phyloP scores from a whole-genome alignment of 2,888 invertebrate species.

The Polietes domitor region DNA sequence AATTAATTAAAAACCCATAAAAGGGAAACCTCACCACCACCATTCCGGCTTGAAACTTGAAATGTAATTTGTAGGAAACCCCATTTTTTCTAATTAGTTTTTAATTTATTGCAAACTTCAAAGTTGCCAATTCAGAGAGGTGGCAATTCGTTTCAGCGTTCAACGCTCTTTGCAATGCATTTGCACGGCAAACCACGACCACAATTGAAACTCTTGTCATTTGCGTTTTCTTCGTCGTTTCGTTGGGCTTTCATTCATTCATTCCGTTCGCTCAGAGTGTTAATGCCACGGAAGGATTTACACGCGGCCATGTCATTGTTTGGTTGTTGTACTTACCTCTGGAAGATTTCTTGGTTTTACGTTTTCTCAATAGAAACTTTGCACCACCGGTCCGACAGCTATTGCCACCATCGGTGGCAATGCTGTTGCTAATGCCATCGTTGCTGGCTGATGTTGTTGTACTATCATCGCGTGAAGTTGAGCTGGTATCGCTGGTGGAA shows the following conservation, averaged over 20 bases:
- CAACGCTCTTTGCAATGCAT: not conserved
- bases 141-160: not conserved
- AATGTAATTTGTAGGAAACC: slow-evolving; percentile 46
- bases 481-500: slow-evolving; percentile 78
- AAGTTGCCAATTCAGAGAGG: slow-evolving; percentile 14
- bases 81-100: slow-evolving; percentile 65
- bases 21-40: slow-evolving; percentile 1
- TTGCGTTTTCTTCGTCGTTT: not conserved
- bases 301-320: slow-evolving; percentile 13
- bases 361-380: slow-evolving; percentile 77
- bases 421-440: slow-evolving; percentile 60
- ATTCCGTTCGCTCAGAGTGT: not conserved
- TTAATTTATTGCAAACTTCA: slow-evolving; percentile 60
- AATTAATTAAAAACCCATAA: slow-evolving; percentile 63
- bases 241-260: slow-evolving; percentile 12
- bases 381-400: slow-evolving; percentile 72
- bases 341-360: slow-evolving; percentile 74
- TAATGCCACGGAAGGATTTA: not conserved
- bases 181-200: not conserved
- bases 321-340: slow-evolving; percentile 68
- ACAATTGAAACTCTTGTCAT: slow-evolving; percentile 33
- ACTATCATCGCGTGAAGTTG: slow-evolving; percentile 74
- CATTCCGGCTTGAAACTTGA: too few relatives aligned
- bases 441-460: slow-evolving; percentile 64
- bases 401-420: slow-evolving; percentile 34